Base-by-base conservation (phyloP, 2,888 invertebrate genomes). In the Epinotia bilunana region DNA sequence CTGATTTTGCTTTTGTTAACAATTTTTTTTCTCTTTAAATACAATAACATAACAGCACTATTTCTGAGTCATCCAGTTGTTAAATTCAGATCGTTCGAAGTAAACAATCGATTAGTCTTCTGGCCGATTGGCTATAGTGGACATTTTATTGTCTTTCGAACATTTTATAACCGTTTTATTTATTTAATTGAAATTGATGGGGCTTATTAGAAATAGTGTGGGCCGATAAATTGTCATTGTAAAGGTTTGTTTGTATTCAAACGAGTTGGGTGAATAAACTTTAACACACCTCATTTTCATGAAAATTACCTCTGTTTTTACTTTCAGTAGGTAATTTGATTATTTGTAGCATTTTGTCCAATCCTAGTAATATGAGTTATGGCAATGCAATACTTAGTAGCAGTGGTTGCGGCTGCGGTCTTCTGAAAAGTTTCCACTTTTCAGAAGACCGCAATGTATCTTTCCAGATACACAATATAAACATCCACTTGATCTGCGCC, bases 91-190 rank as follows among this genome's bases (percentile, higher is more conserved):
- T 85, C 90, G 89, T 90, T 90, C 88, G 86, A 91, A 90, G 90
- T 88, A 91, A 91, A 92, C 90, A 91, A 90, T 91, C 91, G 91
- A 92, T 93, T 93, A 90, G 86, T 85, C 83, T 89, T 90, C 91
- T 87, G 87, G 83, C 85, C 86, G 85, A 83, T 87, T 88, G 85
- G 85, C 90, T 90, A 92, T 90, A 91, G 91, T 86, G 88, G 90
- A 90, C 88, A 91, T 93, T 75, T 91, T 91, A 92, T 91, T 89
- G 90, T 88, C 88, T 84, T 86, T 89, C 86, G 84, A 85, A 86
- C 88, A 89, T 91, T 90, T 91, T 92, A 92, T 92, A 91, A 91
- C 89, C 90, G 87, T 89, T 90, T 91, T 90, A 90, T 88, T 91
- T 89, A 91, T 92, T 90, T 91, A 91, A 92, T 91, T 92, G 92